Evolutionary conservation across 2,888 invertebrate genomes (phyloP).

Genomic region (Griposia aprilina): DNA sequence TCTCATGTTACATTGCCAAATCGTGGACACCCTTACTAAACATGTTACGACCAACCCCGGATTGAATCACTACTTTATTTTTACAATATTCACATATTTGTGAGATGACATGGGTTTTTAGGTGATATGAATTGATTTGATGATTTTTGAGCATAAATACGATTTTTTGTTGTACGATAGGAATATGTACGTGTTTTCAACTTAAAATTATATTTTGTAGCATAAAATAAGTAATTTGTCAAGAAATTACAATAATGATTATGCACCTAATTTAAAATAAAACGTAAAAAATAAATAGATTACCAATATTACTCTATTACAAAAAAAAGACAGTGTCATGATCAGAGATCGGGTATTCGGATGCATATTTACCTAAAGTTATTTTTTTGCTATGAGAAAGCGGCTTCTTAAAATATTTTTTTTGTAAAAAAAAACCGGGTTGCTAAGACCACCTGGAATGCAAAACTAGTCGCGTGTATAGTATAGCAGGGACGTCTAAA

Average conservation of each 20-base stretch:
- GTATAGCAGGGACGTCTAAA: too few species aligned
- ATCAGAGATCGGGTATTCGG: too few species aligned
- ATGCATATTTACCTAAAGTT: too few species aligned
- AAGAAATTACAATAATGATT: neutral
- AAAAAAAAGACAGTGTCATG: neutral
- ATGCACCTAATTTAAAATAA: too few species aligned
- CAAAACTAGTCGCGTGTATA: too few species aligned
- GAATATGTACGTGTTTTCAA: neutral
- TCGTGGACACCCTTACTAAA: constrained; percentile 74
- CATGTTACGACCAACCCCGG: constrained; percentile 64
- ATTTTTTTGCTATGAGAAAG: too few species aligned
- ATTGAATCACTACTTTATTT: constrained; percentile 62
- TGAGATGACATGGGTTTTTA: constrained; percentile 41
- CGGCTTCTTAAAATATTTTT: too few species aligned
- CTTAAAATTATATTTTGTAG: neutral
- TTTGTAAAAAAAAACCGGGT: too few species aligned
- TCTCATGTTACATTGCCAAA: constrained; percentile 65
- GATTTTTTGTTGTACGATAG: neutral
- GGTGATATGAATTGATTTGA: constrained; percentile 34
- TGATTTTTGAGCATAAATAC: neutral
- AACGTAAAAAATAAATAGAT: too few species aligned
- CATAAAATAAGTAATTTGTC: neutral
- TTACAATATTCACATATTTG: constrained; percentile 74
- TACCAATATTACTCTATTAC: too few species aligned
- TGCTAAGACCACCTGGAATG: too few species aligned